phyloP scores from a whole-genome alignment of 2,797 vertebrate genomes.

The Galago senegalensis region DNA sequence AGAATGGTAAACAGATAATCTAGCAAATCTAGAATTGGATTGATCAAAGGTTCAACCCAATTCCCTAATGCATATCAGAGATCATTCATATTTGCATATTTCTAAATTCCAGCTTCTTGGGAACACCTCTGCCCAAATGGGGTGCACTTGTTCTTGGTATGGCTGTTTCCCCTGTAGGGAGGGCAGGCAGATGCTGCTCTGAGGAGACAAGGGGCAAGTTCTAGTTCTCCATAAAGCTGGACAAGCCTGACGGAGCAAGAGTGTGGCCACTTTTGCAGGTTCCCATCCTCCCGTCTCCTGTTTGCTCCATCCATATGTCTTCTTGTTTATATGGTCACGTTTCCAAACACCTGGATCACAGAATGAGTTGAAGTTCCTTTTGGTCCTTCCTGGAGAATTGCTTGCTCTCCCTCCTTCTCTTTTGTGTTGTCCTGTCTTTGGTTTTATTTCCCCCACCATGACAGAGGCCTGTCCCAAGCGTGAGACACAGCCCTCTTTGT shows the following conservation, averaged over 20 bases:
- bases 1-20: background rate
- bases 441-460: conserved; percentile 79
- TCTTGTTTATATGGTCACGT: conserved; percentile 73
- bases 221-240: background rate
- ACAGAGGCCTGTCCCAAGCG: conserved; percentile 78
- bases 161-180: background rate
- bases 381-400: conserved; percentile 81
- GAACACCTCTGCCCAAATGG: background rate
- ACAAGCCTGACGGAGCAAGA: background rate
- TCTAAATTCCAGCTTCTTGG: background rate
- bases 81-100: background rate
- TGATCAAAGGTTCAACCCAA: conserved; percentile 9
- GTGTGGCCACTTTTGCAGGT: conserved; percentile 47
- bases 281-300: conserved; percentile 8
- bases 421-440: conserved; percentile 71
- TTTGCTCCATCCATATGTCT: conserved; percentile 62
- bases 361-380: conserved; percentile 76
- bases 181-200: background rate
- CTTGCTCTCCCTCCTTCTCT: conserved; percentile 79
- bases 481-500: conserved; percentile 80
- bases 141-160: background rate
- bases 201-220: background rate
- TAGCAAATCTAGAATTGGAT: background rate
- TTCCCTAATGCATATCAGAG: background rate
- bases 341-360: conserved; percentile 68